These are phyloP conservation scores for Elysia crispata DNA, from an alignment of 2,888 invertebrate genomes.

Conservation along the genomic window DNA sequence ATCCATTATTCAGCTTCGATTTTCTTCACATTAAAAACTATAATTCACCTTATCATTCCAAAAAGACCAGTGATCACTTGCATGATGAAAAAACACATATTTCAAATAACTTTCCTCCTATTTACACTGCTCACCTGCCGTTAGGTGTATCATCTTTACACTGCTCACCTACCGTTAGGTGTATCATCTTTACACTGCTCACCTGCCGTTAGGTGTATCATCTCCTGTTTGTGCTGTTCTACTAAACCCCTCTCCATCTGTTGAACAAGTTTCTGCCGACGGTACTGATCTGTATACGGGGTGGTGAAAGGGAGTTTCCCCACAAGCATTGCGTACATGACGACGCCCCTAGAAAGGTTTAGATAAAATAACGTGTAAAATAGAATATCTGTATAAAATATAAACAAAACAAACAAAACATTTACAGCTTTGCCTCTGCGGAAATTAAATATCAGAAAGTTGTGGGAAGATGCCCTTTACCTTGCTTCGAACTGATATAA, in stretches of 20 bases:
- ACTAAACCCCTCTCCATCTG: slow-evolving; percentile 84
- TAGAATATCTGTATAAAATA: too few relatives aligned
- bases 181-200: slow-evolving; percentile 63
- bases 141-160: slow-evolving; percentile 68
- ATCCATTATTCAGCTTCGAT: too few relatives aligned
- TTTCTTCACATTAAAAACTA: too few relatives aligned
- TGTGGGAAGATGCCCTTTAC: too few relatives aligned
- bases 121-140: slow-evolving; percentile 64
- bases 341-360: slow-evolving; percentile 82
- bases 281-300: slow-evolving; percentile 77
- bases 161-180: slow-evolving; percentile 70
- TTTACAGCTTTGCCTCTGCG: too few relatives aligned
- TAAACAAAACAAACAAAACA: too few relatives aligned
- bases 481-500: too few relatives aligned
- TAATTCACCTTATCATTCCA: too few relatives aligned
- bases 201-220: slow-evolving; percentile 73
- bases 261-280: slow-evolving; percentile 82
- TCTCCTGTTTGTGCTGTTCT: slow-evolving; percentile 79
- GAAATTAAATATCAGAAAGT: too few relatives aligned
- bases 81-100: too few relatives aligned
- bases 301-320: slow-evolving; percentile 84
- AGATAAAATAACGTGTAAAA: not conserved
- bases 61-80: too few relatives aligned
- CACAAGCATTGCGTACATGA: slow-evolving; percentile 86
- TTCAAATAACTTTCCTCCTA: too few relatives aligned